These are phyloP conservation scores for Aleadryas rufinucha DNA, from an alignment of 2,113 vertebrate species.

Conservation along the genomic window DNA sequence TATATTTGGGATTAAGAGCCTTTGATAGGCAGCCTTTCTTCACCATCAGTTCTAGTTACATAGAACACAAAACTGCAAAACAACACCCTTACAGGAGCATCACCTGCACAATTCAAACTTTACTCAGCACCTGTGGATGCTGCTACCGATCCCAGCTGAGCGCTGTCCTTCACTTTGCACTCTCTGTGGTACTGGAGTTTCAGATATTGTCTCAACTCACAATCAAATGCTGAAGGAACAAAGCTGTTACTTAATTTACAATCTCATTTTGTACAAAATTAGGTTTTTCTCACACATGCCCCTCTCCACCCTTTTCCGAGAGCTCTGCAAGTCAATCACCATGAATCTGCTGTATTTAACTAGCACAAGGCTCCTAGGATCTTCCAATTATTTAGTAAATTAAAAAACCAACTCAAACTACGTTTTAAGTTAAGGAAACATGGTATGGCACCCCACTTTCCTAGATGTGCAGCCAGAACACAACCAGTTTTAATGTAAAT, in stretches of 20 bases:
- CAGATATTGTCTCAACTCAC: background rate
- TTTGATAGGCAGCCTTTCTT: background rate
- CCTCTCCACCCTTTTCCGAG: background rate
- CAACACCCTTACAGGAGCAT: background rate
- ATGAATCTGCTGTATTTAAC: background rate
- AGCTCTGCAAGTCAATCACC: background rate
- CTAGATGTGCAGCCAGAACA: slow-evolving; percentile 26
- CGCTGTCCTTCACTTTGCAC: background rate
- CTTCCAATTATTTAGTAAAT: background rate
- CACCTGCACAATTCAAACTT: background rate
- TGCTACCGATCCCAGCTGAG: background rate
- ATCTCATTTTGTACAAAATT: background rate
- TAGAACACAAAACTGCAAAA: background rate
- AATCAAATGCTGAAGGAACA: background rate
- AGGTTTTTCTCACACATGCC: fast-evolving
- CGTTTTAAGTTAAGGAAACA: slow-evolving; percentile 13
- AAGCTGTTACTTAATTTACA: background rate
- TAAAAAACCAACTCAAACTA: slow-evolving; percentile 25
- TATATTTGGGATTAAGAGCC: background rate
- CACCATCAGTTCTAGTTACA: background rate
- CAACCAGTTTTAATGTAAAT: background rate
- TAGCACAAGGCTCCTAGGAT: background rate
- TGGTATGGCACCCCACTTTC: background rate
- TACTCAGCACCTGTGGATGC: background rate
- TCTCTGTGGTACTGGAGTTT: background rate